These are phyloP conservation scores for Micrastur ruficollis DNA, from an alignment of 2,797 vertebrate genomes.

Conservation along the genomic window DNA sequence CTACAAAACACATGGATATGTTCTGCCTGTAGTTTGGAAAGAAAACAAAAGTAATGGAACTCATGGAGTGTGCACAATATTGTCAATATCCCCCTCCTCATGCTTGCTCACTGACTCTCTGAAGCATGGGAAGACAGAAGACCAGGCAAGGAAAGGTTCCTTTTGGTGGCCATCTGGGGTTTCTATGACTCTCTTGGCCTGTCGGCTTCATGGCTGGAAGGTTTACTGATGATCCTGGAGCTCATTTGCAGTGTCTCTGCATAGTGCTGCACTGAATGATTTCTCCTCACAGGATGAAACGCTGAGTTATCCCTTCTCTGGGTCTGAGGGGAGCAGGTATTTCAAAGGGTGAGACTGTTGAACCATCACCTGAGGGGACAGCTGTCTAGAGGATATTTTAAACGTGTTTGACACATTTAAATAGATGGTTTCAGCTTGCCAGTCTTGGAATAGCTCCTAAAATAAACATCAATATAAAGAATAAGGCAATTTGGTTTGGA, in stretches of 20 bases:
- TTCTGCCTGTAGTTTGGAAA: neutral
- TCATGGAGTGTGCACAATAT: neutral
- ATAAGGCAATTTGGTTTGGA: conserved; percentile 31
- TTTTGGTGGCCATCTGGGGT: neutral
- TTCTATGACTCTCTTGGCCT: neutral
- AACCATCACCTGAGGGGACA: neutral
- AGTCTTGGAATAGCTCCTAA: neutral
- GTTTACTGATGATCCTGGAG: neutral
- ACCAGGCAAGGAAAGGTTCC: neutral
- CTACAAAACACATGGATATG: neutral
- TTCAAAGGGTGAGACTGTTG: neutral
- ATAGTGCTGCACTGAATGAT: neutral
- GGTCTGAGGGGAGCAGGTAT: neutral
- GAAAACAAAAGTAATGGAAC: neutral
- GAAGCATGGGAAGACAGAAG: neutral
- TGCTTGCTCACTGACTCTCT: neutral
- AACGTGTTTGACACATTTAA: neutral
- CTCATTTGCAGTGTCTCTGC: neutral
- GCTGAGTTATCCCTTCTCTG: neutral
- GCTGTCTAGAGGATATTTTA: neutral
- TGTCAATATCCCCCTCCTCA: neutral
- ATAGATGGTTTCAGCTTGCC: conserved; percentile 4
- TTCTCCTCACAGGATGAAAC: neutral
- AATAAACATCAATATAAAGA: conserved; percentile 5
- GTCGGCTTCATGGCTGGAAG: neutral